Evolutionary conservation across 2,888 invertebrate species (phyloP), one percentile per base, ranked within the genome.

Genomic region (Halictus ligatus): DNA sequence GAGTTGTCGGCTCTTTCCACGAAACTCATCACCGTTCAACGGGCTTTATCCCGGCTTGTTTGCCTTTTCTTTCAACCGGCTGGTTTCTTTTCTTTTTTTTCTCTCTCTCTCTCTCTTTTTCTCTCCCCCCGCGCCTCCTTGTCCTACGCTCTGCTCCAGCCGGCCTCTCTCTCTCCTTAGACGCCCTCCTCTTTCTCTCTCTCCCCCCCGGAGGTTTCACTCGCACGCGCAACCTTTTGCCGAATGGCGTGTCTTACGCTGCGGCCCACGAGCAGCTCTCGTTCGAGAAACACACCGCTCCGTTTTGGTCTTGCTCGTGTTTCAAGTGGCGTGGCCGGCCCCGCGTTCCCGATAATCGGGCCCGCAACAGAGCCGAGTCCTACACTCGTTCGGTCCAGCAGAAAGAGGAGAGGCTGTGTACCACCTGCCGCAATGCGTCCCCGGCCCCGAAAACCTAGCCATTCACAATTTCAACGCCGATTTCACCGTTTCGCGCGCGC

Each of bases 1-100:
- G n/a, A 21, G 46, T 80, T 79, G 86, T 86, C 86, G 88, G 88
- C 87, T 88, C 89, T 91, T 93, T 93, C 92, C 92, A 93, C 92
- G 92, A 93, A 92, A 91, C 88, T 90, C 92, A 90, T 93, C 90
- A 92, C 90, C 88, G 86, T 87, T 92, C 89, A 91, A 84, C 91
- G 85, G 89, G 86, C 91, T 92, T 90, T 92, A 92, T 90, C 84
- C 91, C 75, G 77, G 86, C 89, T 92, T 91, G 91, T 92, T 91
- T 91, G 91, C 92, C 90, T 90, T 92, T 91, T 90, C 89, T 91
- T 91, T 89, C 91, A 81, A 88, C 89, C 86, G 81, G 80, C 77
- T 80, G 73, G 83, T 79, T 85, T 78, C 88, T 81, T 75, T 81
- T 83, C 86, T 85, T 88, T 69, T 78, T 86, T 81, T 29, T 87